Percentiles rank a stretch among this genome's conserved stretches.
Evolutionary conservation across 2,113 vertebrate genomes (phyloP).

Genomic region (Ascaphus truei): DNA sequence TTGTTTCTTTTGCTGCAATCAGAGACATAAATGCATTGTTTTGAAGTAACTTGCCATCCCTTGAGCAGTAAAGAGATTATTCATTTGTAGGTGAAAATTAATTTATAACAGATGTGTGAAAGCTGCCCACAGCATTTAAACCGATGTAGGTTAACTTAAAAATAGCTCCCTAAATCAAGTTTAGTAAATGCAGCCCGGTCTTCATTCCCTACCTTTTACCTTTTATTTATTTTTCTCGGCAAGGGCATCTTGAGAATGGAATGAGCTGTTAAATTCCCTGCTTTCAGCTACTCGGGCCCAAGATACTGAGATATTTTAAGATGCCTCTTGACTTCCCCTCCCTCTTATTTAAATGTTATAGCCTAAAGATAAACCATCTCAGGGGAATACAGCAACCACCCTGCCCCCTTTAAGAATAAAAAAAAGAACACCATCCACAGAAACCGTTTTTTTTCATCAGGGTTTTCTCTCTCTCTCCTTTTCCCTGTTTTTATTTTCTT

Average conservation of each 20-base stretch:
- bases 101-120: too few relatives aligned
- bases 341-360: conserved; percentile 29
- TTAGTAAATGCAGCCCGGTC: too few relatives aligned
- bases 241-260: not conserved
- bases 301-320: conserved; percentile 40
- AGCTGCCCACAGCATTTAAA: too few relatives aligned
- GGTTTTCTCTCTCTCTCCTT: conserved; percentile 36
- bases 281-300: not conserved
- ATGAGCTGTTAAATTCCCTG: not conserved
- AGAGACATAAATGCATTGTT: too few relatives aligned
- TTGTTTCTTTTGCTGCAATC: not conserved
- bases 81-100: too few relatives aligned
- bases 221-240: not conserved
- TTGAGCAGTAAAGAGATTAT: too few relatives aligned
- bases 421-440: conserved; percentile 28
- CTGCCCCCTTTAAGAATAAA: not conserved
- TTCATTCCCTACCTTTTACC: too few relatives aligned
- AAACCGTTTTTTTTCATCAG: conserved; percentile 39
- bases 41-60: not conserved
- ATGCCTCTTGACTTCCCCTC: conserved; percentile 34
- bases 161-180: too few relatives aligned
- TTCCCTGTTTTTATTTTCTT: conserved; percentile 36
- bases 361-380: conserved; percentile 55
- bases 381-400: conserved; percentile 44
- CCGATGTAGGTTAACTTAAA: too few relatives aligned